Conservation (phyloP, 2,888 invertebrate genomes). For the Apodemia hepburni region DNA sequence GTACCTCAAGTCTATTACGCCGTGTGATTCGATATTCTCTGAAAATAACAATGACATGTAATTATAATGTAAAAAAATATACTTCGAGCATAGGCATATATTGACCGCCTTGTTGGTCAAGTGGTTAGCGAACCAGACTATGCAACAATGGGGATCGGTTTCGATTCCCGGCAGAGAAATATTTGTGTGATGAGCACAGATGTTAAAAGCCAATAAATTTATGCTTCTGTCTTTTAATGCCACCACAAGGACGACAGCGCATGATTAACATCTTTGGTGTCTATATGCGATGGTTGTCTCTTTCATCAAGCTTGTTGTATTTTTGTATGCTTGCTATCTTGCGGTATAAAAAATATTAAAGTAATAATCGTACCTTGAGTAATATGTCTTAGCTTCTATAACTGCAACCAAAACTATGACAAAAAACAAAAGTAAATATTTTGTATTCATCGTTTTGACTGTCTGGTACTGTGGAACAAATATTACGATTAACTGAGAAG, state of each 20-base stretch:
- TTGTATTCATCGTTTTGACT: conserved; percentile 4
- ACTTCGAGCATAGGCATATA: too few relatives aligned
- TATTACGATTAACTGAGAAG: conserved; percentile 1
- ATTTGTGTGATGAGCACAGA: too few relatives aligned
- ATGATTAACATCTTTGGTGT: not conserved
- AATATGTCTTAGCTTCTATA: not conserved
- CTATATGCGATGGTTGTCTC: not conserved
- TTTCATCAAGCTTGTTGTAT: too few relatives aligned
- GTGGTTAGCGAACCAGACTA: too few relatives aligned
- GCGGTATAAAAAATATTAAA: too few relatives aligned
- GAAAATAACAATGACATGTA: not conserved
- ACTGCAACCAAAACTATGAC: not conserved
- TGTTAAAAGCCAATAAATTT: too few relatives aligned
- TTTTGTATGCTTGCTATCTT: too few relatives aligned
- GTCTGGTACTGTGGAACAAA: not conserved
- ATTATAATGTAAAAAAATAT: not conserved
- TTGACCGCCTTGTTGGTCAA: too few relatives aligned
- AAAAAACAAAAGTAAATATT: conserved; percentile 4
- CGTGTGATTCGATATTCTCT: not conserved
- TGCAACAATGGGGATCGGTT: too few relatives aligned
- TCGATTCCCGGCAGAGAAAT: too few relatives aligned
- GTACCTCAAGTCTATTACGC: not conserved
- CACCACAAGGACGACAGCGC: too few relatives aligned
- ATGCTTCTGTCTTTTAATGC: too few relatives aligned
- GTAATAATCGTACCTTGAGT: not conserved